Conservation (phyloP, 2,888 invertebrate species). For the Hedya salicella region DNA sequence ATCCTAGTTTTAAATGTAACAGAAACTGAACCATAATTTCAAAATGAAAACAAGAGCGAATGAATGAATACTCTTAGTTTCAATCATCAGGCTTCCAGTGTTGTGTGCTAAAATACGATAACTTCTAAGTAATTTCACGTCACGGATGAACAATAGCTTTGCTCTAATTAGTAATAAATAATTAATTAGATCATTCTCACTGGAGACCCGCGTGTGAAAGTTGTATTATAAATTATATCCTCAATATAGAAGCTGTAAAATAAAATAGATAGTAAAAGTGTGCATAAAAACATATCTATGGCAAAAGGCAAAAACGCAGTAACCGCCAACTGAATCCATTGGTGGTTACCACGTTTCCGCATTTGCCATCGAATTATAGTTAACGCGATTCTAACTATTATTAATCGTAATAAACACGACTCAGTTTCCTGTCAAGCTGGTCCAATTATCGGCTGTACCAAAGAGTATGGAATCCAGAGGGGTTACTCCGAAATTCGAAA, state of each 20-base stretch:
- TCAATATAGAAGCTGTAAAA: conserved; percentile 8
- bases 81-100: too few species aligned
- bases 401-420: conserved; percentile 11
- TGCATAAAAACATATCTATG: neutral
- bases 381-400: neutral
- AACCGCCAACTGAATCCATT: too few species aligned
- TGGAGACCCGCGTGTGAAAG: conserved; percentile 1
- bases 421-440: conserved; percentile 9
- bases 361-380: too few species aligned
- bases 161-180: neutral
- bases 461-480: too few species aligned
- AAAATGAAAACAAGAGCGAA: too few species aligned
- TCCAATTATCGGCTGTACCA: conserved; percentile 1
- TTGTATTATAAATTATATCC: neutral
- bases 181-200: neutral
- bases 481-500: too few species aligned
- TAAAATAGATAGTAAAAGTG: conserved; percentile 21
- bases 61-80: too few species aligned
- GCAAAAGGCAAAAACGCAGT: too few species aligned
- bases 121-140: neutral
- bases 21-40: too few species aligned
- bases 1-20: too few species aligned
- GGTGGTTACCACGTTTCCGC: too few species aligned
- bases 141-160: neutral
- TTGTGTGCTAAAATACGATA: too few species aligned